Evolutionary conservation across 2,888 invertebrate genomes (phyloP).

Genomic region (Melieria crassipennis): DNA sequence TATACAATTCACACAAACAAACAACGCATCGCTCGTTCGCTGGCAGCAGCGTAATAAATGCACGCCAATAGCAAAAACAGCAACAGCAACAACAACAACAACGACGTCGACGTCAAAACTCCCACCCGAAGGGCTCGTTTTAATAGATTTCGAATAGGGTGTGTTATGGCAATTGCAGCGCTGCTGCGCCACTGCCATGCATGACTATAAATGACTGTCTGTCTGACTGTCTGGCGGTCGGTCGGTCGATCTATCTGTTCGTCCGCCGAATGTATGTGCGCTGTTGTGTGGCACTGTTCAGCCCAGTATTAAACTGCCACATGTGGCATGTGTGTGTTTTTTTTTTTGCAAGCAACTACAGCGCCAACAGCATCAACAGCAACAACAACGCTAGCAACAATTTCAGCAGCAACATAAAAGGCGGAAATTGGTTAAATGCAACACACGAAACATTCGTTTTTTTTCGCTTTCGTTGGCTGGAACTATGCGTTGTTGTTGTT

Average conservation of each 20-base stretch:
- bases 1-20: slow-evolving; percentile 3
- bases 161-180: slow-evolving; percentile 37
- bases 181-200: neutral
- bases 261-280: neutral
- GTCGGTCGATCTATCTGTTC: neutral
- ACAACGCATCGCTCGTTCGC: neutral
- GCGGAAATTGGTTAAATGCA: slow-evolving; percentile 40
- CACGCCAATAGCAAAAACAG: slow-evolving; percentile 39
- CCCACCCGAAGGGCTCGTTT: slow-evolving; percentile 41
- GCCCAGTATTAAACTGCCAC: neutral
- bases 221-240: too few relatives aligned
- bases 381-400: too few relatives aligned
- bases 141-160: slow-evolving; percentile 59
- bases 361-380: too few relatives aligned
- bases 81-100: slow-evolving; percentile 1
- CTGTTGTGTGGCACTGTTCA: neutral
- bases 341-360: too few relatives aligned
- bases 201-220: too few relatives aligned
- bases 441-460: slow-evolving; percentile 16
- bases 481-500: slow-evolving; percentile 45
- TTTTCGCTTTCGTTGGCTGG: neutral
- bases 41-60: slow-evolving; percentile 28
- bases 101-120: neutral
- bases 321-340: slow-evolving; percentile 9
- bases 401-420: slow-evolving; percentile 24